These are phyloP conservation scores for Stegodyphus mimosarum DNA, from an alignment of 1,140 invertebrate genomes.

Conservation along the genomic window DNA sequence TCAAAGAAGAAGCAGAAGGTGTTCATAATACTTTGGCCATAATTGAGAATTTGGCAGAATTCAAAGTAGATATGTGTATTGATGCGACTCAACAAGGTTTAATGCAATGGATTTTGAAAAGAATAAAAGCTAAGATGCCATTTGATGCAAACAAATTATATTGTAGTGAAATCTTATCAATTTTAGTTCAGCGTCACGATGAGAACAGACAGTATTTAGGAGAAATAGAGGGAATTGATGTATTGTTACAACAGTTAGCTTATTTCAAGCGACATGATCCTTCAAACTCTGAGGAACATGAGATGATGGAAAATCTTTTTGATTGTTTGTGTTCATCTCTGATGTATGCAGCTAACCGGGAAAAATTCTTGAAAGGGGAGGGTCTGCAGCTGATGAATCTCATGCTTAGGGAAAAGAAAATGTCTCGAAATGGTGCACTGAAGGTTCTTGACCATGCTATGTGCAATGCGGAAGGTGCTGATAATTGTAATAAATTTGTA, in stretches of 20 bases:
- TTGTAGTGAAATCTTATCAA: constrained; percentile 94
- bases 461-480: constrained; percentile 89
- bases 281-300: constrained; percentile 88
- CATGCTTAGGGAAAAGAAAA: constrained; percentile 97
- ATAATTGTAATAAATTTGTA: constrained; percentile 98
- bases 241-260: constrained; percentile 93
- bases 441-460: constrained; percentile 96
- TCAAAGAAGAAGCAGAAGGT: constrained; percentile 95
- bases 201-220: constrained; percentile 82
- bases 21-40: constrained; percentile 87
- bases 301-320: constrained; percentile 99
- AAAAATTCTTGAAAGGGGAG: constrained; percentile 93
- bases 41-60: constrained; percentile 77
- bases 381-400: constrained; percentile 96
- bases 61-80: constrained; percentile 82
- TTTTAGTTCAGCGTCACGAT: constrained; percentile 89
- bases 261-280: constrained; percentile 95
- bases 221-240: constrained; percentile 95
- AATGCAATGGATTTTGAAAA: constrained; percentile 90
- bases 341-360: constrained; percentile 87
- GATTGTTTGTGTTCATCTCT: constrained; percentile 94
- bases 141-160: constrained; percentile 98
- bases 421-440: constrained; percentile 93
- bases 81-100: constrained; percentile 86
- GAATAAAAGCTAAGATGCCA: constrained; percentile 80